These are phyloP conservation scores for Rhynchophorus ferrugineus DNA, from an alignment of 1,140 invertebrate species.

Conservation along the genomic window DNA sequence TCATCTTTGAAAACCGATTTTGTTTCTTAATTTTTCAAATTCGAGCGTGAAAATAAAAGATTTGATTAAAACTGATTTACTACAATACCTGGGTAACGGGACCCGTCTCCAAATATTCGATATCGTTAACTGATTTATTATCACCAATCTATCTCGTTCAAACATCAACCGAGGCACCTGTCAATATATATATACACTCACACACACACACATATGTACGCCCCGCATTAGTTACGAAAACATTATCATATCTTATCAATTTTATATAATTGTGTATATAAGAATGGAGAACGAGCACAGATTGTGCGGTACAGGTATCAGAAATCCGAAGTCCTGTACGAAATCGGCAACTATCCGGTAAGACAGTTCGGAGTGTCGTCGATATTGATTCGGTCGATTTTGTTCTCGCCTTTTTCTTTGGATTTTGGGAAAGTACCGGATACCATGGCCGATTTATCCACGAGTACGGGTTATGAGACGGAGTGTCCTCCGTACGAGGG, in stretches of 20 bases:
- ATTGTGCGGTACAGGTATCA: slow-evolving; percentile 7
- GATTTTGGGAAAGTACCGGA: neutral
- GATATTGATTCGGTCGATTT: no score
- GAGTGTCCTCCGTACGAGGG: slow-evolving; percentile 47
- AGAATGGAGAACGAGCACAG: slow-evolving; percentile 19
- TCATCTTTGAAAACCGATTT: no score
- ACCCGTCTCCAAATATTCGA: neutral
- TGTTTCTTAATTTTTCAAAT: no score
- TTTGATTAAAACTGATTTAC: no score
- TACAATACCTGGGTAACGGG: no score
- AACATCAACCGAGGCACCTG: slow-evolving; percentile 20
- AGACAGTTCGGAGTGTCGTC: no score
- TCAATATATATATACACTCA: slow-evolving; percentile 25
- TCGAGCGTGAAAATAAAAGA: no score
- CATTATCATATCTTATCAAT: slow-evolving; percentile 28
- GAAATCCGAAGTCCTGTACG: neutral
- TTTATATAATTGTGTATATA: slow-evolving; percentile 28
- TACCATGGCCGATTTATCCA: slow-evolving; percentile 17
- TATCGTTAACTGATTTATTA: neutral
- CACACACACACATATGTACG: no score
- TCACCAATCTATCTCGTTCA: neutral
- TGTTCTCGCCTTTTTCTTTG: neutral
- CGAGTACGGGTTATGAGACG: slow-evolving; percentile 29
- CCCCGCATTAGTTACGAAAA: slow-evolving; percentile 8
- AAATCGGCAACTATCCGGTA: neutral